A percentile compares a stretch with the other conserved stretches of the same genome.
These are phyloP conservation scores for Dione juno DNA, from an alignment of 2,888 invertebrate species.

Conservation along the genomic window DNA sequence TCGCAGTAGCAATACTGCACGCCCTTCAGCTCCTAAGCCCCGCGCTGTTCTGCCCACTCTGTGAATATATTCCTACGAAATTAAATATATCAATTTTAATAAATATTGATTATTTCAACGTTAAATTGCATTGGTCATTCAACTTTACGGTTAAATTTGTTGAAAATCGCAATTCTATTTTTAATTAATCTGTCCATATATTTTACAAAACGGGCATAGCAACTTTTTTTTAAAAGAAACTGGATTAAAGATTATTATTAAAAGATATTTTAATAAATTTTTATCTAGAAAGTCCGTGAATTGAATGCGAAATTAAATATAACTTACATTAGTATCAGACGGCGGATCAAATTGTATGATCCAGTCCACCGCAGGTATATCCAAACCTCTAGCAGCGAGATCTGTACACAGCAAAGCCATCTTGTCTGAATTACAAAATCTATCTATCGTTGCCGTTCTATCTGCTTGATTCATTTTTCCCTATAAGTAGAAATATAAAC, in stretches of 20 bases:
- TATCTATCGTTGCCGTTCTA: conserved; percentile 96
- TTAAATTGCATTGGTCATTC: too few species aligned
- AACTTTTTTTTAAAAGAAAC: too few species aligned
- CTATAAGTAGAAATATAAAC: conserved; percentile 72
- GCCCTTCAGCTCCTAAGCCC: conserved; percentile 94
- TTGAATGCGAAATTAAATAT: background rate
- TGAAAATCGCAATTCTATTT: too few species aligned
- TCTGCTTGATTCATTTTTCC: conserved; percentile 99
- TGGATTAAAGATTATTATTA: too few species aligned
- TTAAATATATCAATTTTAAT: background rate
- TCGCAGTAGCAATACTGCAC: conserved; percentile 94
- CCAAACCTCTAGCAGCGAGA: conserved; percentile 97
- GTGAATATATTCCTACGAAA: conserved; percentile 96
- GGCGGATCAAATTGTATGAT: conserved; percentile 99
- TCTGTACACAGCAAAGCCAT: conserved; percentile 98
- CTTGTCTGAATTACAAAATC: conserved; percentile 95
- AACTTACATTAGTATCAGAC: conserved; percentile 95
- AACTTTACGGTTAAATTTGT: too few species aligned
- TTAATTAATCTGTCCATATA: too few species aligned
- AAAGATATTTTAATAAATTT: too few species aligned
- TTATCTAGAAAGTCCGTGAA: too few species aligned
- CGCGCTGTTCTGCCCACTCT: conserved; percentile 98
- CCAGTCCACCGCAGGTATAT: conserved; percentile 99
- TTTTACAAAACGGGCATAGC: too few species aligned
- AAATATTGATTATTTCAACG: background rate